phyloP scores from a whole-genome alignment of 2,113 vertebrate species.

The Thoracochromis brauschi region DNA sequence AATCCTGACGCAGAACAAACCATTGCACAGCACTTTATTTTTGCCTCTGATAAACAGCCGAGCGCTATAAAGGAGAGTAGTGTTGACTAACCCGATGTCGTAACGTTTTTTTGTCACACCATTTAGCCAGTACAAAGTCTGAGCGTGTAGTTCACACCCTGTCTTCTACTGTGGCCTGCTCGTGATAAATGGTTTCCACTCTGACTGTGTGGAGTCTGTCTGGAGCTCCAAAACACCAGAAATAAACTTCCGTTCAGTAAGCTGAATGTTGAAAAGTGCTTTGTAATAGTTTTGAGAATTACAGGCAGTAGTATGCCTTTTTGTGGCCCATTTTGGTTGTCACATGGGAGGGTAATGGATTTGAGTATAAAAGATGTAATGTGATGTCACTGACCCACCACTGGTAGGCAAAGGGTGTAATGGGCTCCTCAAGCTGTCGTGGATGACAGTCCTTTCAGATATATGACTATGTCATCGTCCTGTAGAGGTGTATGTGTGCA shows the following conservation, averaged over 20 bases:
- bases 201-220: neutral
- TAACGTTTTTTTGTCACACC: neutral
- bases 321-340: neutral
- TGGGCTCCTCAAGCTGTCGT: slow-evolving; percentile 33
- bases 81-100: neutral
- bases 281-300: neutral
- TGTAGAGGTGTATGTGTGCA: neutral
- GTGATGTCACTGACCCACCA: neutral
- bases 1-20: neutral
- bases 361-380: neutral
- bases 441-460: neutral
- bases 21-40: neutral
- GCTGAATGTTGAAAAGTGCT: neutral
- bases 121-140: neutral
- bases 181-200: slow-evolving; percentile 20
- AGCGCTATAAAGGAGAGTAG: neutral
- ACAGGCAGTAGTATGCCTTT: neutral
- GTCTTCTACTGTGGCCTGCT: neutral
- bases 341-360: neutral
- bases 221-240: neutral
- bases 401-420: slow-evolving; percentile 15
- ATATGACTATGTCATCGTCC: slow-evolving; percentile 2
- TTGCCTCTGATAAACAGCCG: neutral
- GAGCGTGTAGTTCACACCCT: neutral
- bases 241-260: neutral